Base-by-base conservation (phyloP, 2,888 invertebrate genomes). In the Cephus spinipes region DNA sequence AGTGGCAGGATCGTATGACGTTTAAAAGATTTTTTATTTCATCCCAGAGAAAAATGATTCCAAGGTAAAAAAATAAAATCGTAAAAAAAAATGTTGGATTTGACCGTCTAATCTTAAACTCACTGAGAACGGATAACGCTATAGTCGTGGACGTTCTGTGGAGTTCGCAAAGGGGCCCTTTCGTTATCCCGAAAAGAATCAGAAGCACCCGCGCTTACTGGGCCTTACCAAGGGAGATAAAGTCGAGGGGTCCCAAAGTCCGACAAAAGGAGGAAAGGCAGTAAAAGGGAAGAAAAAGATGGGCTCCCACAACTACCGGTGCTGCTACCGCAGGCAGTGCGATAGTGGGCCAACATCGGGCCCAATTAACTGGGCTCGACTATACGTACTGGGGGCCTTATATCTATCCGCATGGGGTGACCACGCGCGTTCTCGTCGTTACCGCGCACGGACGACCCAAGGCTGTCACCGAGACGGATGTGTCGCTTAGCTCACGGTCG, bases 261-360 rank as follows among this genome's bases (percentile, higher is more conserved):
- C 35, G 75, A 77, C 69, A 76, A 73, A 76, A 69, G n/a, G 73
- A 69, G 76, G 73, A 73, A 68, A 40, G 32, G 77, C 68, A n/a
- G 55, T 69, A 74, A 40, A 76, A 78, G 79, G 75, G 36, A 78
- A 75, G 76, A 76, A 78, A 78, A 79, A 77, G 81, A 30, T 35
- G 73, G 83, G 81, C 84, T 85, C 81, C 82, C 81, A 84, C 82
- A 85, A 88, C 86, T 87, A 87, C 86, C 84, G 86, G 82, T 86
- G 87, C 89, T 81, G 87, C 82, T 81, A 74, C 81, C 74, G 77
- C 76, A 79, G 83, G 76, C 76, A 79, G 83, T 82, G 83, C 86
- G 88, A 90, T 88, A 90, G 87, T 85, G 86, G 82, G 82, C 85
- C 85, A 89, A 91, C 91, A 90, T 81, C 87, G 86, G 81, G 85